phyloP scores from a whole-genome alignment of 2,797 vertebrate species.

The Aplochiton taeniatus region DNA sequence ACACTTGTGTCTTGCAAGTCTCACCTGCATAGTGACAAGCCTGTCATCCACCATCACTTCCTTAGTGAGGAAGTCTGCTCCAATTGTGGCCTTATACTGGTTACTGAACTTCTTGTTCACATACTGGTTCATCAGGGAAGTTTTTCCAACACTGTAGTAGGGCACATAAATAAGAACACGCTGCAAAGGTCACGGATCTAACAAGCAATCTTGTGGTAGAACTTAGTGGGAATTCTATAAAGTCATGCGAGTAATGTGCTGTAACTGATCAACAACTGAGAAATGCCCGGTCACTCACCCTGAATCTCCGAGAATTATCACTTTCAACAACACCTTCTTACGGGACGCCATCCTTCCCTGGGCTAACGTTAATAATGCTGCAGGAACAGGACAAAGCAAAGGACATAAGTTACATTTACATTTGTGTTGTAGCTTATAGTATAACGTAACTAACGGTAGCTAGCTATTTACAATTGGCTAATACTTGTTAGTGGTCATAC shows the following conservation, averaged over 20 bases:
- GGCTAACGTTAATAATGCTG: neutral
- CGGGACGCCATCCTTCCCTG: constrained; percentile 52
- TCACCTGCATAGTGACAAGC: constrained; percentile 65
- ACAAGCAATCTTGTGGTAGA: too few species aligned
- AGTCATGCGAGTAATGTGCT: too few species aligned
- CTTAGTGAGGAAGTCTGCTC: constrained; percentile 65
- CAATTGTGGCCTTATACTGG: constrained; percentile 68
- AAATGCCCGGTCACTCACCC: constrained; percentile 41
- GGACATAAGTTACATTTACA: too few species aligned
- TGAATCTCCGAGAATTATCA: constrained; percentile 65
- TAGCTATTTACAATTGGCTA: too few species aligned
- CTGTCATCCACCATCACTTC: constrained; percentile 64
- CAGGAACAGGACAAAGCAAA: neutral
- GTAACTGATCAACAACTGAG: too few species aligned
- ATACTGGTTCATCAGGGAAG: constrained; percentile 67
- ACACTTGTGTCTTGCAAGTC: neutral
- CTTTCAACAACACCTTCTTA: constrained; percentile 65
- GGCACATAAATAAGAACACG: neutral
- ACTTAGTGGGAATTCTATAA: too few species aligned
- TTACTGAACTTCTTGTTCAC: constrained; percentile 69
- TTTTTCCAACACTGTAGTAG: constrained; percentile 57
- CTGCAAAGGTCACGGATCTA: too few species aligned
- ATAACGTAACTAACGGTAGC: too few species aligned
- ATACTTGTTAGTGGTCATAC: too few species aligned
- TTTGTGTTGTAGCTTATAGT: too few species aligned